Evolutionary conservation across 2,888 invertebrate species (phyloP).

Genomic region (Hypena proboscidalis): DNA sequence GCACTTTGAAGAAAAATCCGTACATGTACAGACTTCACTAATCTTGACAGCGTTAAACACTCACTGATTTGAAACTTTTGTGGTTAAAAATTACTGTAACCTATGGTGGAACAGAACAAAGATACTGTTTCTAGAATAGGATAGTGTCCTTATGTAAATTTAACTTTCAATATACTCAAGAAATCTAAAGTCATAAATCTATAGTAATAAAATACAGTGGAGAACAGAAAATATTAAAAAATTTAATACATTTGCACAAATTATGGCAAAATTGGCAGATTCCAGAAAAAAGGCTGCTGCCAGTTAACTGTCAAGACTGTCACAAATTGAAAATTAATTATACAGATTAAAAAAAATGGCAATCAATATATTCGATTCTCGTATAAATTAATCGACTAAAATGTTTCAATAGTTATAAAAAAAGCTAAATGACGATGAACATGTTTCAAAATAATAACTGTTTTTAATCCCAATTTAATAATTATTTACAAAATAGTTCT

Average conservation of each 20-base stretch:
- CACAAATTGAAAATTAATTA: no score
- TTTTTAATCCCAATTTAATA: no score
- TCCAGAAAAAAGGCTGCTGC: slow-evolving; percentile 43
- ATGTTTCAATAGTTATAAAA: no score
- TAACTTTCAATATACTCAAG: slow-evolving; percentile 23
- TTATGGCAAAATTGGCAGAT: slow-evolving; percentile 33
- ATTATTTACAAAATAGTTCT: no score
- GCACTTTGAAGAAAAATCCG: slow-evolving; percentile 26
- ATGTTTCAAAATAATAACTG: no score
- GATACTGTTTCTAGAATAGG: slow-evolving; percentile 8
- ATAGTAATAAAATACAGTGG: slow-evolving; percentile 8
- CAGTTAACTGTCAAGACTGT: slow-evolving; percentile 10
- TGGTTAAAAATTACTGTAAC: slow-evolving; percentile 25
- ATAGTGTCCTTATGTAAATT: slow-evolving; percentile 18
- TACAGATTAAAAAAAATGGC: no score
- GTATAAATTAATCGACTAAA: slow-evolving; percentile 3
- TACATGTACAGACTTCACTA: slow-evolving; percentile 34
- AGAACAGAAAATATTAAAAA: slow-evolving; percentile 16
- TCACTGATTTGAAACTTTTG: slow-evolving; percentile 37
- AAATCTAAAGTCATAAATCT: slow-evolving; percentile 32
- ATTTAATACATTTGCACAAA: slow-evolving; percentile 31
- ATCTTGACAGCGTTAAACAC: slow-evolving; percentile 31
- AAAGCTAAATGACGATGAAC: no score
- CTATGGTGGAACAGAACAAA: slow-evolving; percentile 10
- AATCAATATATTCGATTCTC: no score